Evolutionary conservation across 2,888 invertebrate genomes (phyloP).

Genomic region (Chrysomela aeneicollis): DNA sequence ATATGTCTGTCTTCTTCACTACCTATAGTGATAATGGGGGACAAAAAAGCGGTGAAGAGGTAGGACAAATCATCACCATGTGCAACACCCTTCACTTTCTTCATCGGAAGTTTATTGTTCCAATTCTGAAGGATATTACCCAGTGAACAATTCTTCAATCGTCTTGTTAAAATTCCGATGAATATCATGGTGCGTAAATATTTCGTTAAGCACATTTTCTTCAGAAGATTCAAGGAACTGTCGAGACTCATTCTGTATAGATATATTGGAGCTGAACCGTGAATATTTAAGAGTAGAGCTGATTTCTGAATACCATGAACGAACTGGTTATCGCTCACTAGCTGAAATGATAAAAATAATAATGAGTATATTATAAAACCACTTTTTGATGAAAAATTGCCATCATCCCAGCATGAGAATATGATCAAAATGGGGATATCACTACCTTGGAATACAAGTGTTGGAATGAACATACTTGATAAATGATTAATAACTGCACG

Average conservation of each 20-base stretch:
- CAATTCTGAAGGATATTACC: slow-evolving; percentile 39
- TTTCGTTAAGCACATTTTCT: slow-evolving; percentile 45
- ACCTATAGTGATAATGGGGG: slow-evolving; percentile 38
- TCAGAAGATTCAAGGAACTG: slow-evolving; percentile 49
- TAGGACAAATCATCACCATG: slow-evolving; percentile 56
- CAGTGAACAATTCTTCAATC: slow-evolving; percentile 39
- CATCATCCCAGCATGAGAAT: too few relatives aligned
- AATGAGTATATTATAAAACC: too few relatives aligned
- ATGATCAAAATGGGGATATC: too few relatives aligned
- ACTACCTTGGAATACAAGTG: too few relatives aligned
- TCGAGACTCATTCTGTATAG: slow-evolving; percentile 52
- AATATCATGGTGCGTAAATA: slow-evolving; percentile 46
- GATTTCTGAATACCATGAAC: slow-evolving; percentile 49
- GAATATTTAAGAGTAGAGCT: slow-evolving; percentile 38
- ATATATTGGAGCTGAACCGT: slow-evolving; percentile 48
- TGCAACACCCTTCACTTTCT: slow-evolving; percentile 45
- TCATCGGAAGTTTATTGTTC: slow-evolving; percentile 37
- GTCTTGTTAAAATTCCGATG: slow-evolving; percentile 42
- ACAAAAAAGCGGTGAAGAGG: slow-evolving; percentile 48
- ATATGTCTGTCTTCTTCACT: slow-evolving; percentile 50
- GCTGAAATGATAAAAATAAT: slow-evolving; percentile 41
- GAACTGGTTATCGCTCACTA: slow-evolving; percentile 55
- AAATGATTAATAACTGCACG: too few relatives aligned
- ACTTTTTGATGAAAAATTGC: too few relatives aligned
- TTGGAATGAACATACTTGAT: too few relatives aligned